Percentiles rank a stretch among this genome's conserved stretches.
Conservation (phyloP, 2,797 vertebrate species). For the Rhincodon typus region DNA sequence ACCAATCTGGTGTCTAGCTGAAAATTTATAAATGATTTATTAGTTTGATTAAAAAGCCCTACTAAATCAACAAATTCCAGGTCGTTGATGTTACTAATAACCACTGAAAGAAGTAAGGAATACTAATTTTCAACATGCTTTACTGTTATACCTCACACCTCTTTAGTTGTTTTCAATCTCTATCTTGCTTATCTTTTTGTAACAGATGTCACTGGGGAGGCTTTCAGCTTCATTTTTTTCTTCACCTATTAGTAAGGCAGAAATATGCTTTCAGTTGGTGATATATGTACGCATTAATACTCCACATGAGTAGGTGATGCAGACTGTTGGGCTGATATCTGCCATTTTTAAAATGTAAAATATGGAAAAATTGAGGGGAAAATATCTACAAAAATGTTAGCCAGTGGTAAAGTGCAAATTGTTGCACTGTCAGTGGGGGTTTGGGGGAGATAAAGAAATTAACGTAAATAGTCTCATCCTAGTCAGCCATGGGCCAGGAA, state of each 20-base stretch:
- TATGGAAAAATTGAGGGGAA: not conserved
- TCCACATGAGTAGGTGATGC: not conserved
- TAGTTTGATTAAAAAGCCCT: not conserved
- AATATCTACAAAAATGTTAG: not conserved
- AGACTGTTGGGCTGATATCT: not conserved
- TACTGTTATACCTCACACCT: not conserved
- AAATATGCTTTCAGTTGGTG: not conserved
- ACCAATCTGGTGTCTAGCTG: not conserved
- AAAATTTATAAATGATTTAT: not conserved
- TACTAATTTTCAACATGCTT: not conserved
- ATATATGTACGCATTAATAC: not conserved
- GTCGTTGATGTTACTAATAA: not conserved
- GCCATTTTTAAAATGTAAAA: not conserved
- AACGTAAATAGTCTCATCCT: not conserved
- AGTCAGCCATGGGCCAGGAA: not conserved
- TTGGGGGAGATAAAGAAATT: not conserved
- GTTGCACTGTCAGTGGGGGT: not conserved
- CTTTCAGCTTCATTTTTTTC: not conserved
- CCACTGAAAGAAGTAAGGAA: not conserved
- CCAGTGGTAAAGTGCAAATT: not conserved
- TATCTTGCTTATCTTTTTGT: not conserved
- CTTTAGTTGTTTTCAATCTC: not conserved
- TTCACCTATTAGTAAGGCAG: not conserved
- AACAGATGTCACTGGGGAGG: not conserved
- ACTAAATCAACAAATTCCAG: not conserved